Evolutionary conservation across 2,888 invertebrate genomes (phyloP).

Genomic region (Cyrtodaria siliqua): DNA sequence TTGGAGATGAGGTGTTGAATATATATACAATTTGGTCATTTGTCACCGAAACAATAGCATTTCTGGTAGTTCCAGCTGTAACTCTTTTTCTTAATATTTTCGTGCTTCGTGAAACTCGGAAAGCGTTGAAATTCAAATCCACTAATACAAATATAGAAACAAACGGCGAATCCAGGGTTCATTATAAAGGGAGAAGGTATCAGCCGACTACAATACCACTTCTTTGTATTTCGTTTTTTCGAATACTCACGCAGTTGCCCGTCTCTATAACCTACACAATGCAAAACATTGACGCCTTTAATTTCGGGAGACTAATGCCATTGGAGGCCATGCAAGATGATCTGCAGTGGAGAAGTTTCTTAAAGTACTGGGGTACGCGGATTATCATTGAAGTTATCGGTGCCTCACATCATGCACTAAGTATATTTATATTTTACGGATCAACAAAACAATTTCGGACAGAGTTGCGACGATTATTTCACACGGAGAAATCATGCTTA

Average conservation of each 20-base stretch:
- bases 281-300: conserved; percentile 41
- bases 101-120: conserved; percentile 67
- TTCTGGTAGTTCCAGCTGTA: conserved; percentile 73
- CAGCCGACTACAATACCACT: conserved; percentile 52
- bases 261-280: conserved; percentile 53
- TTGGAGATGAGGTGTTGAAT: conserved; percentile 54
- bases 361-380: conserved; percentile 76
- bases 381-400: conserved; percentile 80
- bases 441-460: conserved; percentile 74
- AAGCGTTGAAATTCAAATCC: conserved; percentile 13
- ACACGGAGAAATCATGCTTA: background rate
- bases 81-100: conserved; percentile 75
- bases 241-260: conserved; percentile 57
- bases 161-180: conserved; percentile 26
- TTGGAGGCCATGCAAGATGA: conserved; percentile 73
- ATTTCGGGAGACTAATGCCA: conserved; percentile 51
- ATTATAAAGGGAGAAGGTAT: conserved; percentile 25
- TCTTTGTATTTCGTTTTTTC: conserved; percentile 56
- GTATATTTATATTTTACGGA: conserved; percentile 77
- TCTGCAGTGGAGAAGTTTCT: conserved; percentile 76
- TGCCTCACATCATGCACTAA: conserved; percentile 83
- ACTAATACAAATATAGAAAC: background rate
- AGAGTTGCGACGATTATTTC: conserved; percentile 38
- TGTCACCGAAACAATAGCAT: conserved; percentile 75
- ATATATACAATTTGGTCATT: conserved; percentile 76